Percentiles rank a stretch among this genome's conserved stretches.
Evolutionary conservation across 2,113 vertebrate species (phyloP).

Genomic region (Cervus canadensis): DNA sequence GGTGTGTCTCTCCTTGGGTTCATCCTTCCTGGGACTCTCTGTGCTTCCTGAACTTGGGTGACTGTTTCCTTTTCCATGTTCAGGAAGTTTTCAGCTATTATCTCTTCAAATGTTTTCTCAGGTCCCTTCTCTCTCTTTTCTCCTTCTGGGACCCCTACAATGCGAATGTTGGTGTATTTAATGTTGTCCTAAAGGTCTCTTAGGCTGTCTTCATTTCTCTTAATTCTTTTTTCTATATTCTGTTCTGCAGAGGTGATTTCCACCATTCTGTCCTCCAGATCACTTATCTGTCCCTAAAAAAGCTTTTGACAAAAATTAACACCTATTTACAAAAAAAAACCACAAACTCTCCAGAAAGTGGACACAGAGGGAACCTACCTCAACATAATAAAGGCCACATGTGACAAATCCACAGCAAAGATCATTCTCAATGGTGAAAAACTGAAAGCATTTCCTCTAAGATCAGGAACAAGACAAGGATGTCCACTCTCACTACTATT

Average conservation of each 20-base stretch:
- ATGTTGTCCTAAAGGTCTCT: neutral
- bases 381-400: neutral
- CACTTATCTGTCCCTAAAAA: neutral
- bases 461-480: neutral
- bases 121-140: neutral
- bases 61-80: neutral
- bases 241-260: neutral
- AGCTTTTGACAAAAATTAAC: neutral
- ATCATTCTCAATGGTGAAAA: neutral
- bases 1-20: neutral
- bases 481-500: neutral
- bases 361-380: neutral
- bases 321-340: neutral
- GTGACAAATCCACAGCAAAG: neutral
- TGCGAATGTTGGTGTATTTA: neutral
- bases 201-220: neutral
- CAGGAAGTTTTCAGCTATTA: neutral
- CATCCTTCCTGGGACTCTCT: neutral
- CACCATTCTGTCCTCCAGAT: neutral
- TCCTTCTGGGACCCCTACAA: neutral
- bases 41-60: neutral
- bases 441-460: neutral
- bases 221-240: neutral
- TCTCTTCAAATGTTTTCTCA: neutral
- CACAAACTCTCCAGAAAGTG: neutral